Evolutionary conservation across 2,113 vertebrate species (phyloP).

Genomic region (Carettochelys insculpta): DNA sequence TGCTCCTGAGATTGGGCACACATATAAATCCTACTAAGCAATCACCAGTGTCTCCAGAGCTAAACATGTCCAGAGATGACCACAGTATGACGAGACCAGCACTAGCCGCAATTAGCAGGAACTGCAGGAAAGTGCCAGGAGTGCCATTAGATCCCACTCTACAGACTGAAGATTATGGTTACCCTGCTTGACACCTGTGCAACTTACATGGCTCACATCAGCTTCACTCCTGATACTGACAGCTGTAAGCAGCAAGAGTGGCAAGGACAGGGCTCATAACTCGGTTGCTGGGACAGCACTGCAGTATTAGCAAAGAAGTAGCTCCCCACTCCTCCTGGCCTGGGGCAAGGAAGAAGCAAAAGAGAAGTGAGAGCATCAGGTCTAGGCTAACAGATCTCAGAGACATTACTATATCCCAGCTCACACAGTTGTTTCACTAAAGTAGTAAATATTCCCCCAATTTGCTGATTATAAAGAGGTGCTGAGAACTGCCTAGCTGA

Average conservation of each 20-base stretch:
- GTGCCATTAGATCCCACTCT: not conserved
- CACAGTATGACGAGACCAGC: not conserved
- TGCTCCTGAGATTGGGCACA: not conserved
- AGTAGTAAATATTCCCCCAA: not conserved
- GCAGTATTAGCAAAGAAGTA: not conserved
- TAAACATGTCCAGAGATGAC: not conserved
- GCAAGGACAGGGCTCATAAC: not conserved
- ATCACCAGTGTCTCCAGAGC: not conserved
- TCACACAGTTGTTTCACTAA: not conserved
- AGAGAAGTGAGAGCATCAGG: not conserved
- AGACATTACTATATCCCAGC: not conserved
- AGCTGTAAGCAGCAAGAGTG: not conserved
- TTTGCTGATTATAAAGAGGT: slow-evolving; percentile 32
- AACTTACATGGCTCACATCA: not conserved
- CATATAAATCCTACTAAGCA: not conserved
- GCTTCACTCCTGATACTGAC: not conserved
- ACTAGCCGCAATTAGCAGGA: not conserved
- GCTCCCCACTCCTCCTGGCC: not conserved
- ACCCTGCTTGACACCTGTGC: not conserved
- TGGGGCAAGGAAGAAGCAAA: not conserved
- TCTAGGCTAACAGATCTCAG: not conserved
- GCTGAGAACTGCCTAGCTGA: slow-evolving; percentile 30
- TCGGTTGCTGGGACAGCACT: not conserved
- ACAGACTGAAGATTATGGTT: not conserved
- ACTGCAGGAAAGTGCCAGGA: not conserved